These are phyloP conservation scores for Microtus pennsylvanicus DNA, from an alignment of 2,113 vertebrate genomes.

Conservation along the genomic window DNA sequence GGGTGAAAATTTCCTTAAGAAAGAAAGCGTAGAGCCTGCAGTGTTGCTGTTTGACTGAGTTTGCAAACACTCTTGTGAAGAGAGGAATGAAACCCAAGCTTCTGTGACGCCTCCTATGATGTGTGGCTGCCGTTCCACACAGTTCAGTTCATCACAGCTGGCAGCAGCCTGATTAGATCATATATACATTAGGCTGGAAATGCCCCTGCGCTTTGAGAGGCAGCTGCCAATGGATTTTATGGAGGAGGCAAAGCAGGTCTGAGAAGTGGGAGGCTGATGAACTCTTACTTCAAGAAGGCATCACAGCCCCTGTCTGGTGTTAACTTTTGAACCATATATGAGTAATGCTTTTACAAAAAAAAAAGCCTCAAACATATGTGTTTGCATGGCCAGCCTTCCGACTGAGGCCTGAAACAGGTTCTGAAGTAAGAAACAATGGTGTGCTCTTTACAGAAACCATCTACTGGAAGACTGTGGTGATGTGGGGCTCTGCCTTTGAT, in stretches of 20 bases:
- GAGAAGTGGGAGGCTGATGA: slow-evolving; percentile 23
- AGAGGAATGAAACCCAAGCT: neutral
- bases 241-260: slow-evolving; percentile 28
- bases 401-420: neutral
- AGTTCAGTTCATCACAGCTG: neutral
- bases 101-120: neutral
- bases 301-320: slow-evolving; percentile 30
- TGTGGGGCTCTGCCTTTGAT: neutral
- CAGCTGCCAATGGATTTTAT: slow-evolving; percentile 49
- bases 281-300: neutral
- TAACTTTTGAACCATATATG: slow-evolving; percentile 47
- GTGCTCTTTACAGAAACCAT: neutral
- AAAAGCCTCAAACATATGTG: neutral
- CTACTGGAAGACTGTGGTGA: neutral
- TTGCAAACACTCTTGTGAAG: slow-evolving; percentile 24
- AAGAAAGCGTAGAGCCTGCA: slow-evolving; percentile 27
- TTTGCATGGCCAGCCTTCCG: neutral
- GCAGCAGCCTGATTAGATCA: slow-evolving; percentile 32
- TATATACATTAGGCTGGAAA: neutral
- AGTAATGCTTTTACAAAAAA: neutral
- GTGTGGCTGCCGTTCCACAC: neutral
- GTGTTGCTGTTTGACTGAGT: slow-evolving; percentile 34
- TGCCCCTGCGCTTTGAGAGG: neutral
- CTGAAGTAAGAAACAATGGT: neutral
- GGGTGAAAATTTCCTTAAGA: slow-evolving; percentile 41